Conservation (phyloP, 2,113 vertebrate species). For the Stigmatopora nigra region DNA sequence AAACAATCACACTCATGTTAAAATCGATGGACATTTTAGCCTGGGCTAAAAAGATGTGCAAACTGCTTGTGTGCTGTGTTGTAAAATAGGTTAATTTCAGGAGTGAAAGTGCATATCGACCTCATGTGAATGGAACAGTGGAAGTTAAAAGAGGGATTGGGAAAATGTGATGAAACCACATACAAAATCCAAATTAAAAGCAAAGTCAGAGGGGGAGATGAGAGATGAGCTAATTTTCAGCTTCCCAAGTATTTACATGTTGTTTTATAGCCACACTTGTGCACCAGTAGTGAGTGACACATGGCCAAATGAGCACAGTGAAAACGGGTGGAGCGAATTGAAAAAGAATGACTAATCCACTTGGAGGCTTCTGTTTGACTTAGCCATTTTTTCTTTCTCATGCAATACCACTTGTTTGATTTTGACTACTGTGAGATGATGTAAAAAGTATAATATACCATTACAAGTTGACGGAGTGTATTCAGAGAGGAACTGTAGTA, state of each 20-base stretch:
- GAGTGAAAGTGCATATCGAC: constrained; percentile 9
- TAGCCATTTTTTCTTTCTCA: constrained; percentile 12
- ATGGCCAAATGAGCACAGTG: constrained; percentile 19
- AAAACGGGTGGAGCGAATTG: constrained; percentile 37
- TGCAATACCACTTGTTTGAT: not conserved
- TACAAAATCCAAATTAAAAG: not conserved
- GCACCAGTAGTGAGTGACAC: constrained; percentile 48
- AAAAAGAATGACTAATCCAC: constrained; percentile 27
- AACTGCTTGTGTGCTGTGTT: not conserved
- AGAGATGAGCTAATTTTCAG: constrained; percentile 55
- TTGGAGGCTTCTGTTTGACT: constrained; percentile 25
- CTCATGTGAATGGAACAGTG: constrained; percentile 13
- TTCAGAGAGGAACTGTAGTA: too few relatives aligned
- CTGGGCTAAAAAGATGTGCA: not conserved
- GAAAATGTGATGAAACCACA: constrained; percentile 6
- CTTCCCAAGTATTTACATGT: constrained; percentile 49
- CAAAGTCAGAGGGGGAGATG: constrained; percentile 21
- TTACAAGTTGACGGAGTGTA: not conserved
- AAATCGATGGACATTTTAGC: not conserved
- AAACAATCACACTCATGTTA: not conserved
- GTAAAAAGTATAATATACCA: not conserved
- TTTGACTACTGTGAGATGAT: not conserved
- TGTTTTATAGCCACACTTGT: constrained; percentile 57
- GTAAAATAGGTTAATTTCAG: constrained; percentile 9
- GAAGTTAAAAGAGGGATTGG: not conserved